phyloP scores from a whole-genome alignment of 2,797 vertebrate genomes.

The Sebastiscus albofasciatus region DNA sequence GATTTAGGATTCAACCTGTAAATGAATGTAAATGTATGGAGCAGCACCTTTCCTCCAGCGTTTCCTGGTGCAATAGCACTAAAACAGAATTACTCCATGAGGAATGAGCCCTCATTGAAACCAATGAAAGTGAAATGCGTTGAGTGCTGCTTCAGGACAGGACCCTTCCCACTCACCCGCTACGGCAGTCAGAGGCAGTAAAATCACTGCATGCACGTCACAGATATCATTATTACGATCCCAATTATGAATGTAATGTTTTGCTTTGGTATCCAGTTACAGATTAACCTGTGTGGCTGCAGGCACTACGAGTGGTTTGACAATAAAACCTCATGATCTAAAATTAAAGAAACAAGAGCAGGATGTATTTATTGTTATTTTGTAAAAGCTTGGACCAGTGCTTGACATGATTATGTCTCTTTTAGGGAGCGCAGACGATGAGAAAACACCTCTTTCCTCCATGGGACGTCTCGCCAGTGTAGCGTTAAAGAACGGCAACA shows the following conservation, averaged over 20 bases:
- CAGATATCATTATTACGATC: constrained; percentile 47
- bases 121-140: constrained; percentile 10
- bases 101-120: constrained; percentile 9
- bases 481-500: constrained; percentile 38
- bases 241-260: constrained; percentile 36
- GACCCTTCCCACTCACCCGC: background rate
- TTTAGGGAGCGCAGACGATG: constrained; percentile 1
- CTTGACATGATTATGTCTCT: background rate
- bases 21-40: background rate
- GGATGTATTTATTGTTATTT: background rate
- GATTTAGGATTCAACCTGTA: background rate
- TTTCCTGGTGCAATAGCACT: background rate
- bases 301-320: constrained; percentile 44
- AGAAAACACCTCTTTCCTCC: constrained; percentile 17
- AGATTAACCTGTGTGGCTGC: constrained; percentile 53
- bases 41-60: background rate
- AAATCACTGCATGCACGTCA: background rate
- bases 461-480: constrained; percentile 31
- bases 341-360: constrained; percentile 55
- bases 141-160: constrained; percentile 5
- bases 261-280: constrained; percentile 44
- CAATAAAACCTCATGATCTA: constrained; percentile 48
- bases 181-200: background rate
- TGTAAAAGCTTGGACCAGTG: background rate
- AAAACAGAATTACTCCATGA: background rate